Conservation (phyloP, 2,113 vertebrate species). For the Passer montanus region DNA sequence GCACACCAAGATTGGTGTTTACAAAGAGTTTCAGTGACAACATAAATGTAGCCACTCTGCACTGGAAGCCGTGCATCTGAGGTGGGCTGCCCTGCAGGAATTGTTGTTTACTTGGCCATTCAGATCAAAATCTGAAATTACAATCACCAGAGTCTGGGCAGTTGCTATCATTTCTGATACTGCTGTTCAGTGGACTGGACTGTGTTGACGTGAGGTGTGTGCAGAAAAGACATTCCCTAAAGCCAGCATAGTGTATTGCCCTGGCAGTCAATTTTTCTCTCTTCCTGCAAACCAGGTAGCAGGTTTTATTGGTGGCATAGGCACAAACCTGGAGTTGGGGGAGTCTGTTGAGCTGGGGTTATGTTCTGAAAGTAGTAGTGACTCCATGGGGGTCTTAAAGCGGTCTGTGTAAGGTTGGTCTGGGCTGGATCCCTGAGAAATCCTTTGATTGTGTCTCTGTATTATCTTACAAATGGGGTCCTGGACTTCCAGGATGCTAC, state of each 20-base stretch:
- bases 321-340: rapidly evolving
- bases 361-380: neutral
- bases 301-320: neutral
- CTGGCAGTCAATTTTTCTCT: neutral
- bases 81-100: neutral
- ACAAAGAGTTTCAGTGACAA: neutral
- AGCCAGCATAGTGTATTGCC: neutral
- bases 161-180: neutral
- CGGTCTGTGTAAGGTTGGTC: neutral
- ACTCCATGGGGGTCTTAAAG: neutral
- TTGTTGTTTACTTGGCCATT: neutral
- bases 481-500: neutral
- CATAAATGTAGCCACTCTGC: neutral
- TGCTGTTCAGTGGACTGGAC: neutral
- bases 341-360: rapidly evolving
- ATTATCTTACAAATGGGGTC: neutral
- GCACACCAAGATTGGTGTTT: neutral
- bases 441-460: rapidly evolving
- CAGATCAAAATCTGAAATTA: neutral
- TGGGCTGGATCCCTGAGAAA: neutral
- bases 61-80: neutral
- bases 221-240: neutral
- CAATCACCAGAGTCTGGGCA: neutral
- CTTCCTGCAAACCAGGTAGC: rapidly evolving
- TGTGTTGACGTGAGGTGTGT: neutral